Evolutionary conservation across 2,888 invertebrate species (phyloP), one percentile per base, ranked within the genome.

Genomic region (Meandrusa payeni): DNA sequence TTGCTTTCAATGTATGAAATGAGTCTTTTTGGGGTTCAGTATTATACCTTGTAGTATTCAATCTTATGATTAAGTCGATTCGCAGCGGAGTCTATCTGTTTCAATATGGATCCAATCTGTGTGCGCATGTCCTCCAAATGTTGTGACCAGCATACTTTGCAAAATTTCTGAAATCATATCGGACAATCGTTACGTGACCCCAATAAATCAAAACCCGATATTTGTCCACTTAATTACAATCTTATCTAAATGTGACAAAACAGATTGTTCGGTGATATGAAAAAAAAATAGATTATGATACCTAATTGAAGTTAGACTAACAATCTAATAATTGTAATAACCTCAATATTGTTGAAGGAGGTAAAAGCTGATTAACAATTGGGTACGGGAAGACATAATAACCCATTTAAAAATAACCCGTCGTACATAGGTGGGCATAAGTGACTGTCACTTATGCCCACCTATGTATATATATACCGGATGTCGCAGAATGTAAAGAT

Each of bases 61-160:
- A 88, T 71, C 70, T 90, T 90, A 54, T 90, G 89, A 19, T 88
- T 74, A 19, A 92, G 77, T 46, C 88, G 76, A 46, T 61, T 73
- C 7, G 82, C 64, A 0, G 89, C 90, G 1, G 88, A 83, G 40
- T 89, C 82, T 5, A 92, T 69, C 59, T 91, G 90, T 53, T 88
- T 88, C 22, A 85, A 55, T 37, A 92, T 86, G n/a, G 85, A 76
- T 10, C 69, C 66, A 10, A 92, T 73, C 64, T 91, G 90, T 11
- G 82, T 79, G 54, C 89, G 80, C 68, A 92, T 78, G 46, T 91
- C 91, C 11, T 85, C 79, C 43, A 91, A 70, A 59, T 92, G 92
- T 23, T 85, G 85, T 2, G 82, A 71, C 90, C 91, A 91, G 62
- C 92, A 92, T 3, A 89, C 70, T 6, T 75, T 71, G 61, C 92